Base-by-base conservation (phyloP, 2,888 invertebrate genomes). In the Ennomos erosarius region DNA sequence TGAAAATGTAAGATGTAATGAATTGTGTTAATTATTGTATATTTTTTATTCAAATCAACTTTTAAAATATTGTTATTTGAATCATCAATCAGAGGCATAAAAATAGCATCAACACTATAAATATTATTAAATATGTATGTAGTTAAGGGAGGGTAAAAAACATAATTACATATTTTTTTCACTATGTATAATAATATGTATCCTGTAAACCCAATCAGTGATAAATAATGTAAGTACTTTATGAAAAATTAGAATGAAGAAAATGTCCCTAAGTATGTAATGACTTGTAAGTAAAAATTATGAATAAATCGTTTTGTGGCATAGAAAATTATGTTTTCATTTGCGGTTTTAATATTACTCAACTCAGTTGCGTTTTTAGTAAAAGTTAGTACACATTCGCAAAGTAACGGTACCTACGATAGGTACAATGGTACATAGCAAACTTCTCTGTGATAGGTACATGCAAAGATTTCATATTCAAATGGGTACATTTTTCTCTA, bases 261-360 rank as follows among this genome's bases (percentile, higher is more conserved):
- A 51, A 50, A 55, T 55, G 42, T 55, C 59, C 59, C 46, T 59
- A 38, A 51, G 50, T 45, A 46, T 50, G 55, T 56, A 53, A 53
- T 40, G 36, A 46, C 43, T 55, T 56, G 49, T 67, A 63, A 56
- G 58, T 56, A 48, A 51, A 57, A 54, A 52, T 39, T 61, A 61
- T 55, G 47, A 79, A 76, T 79, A 80, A 79, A 81, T 76, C 74
- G 72, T 78, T 74, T 78, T 75, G 75, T 79, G 77, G 77, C 76
- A 76, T 64, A 59, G 56, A 54, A 40, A 13, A 33, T 43, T 9
- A 48, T 60, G 45, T 65, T 45, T 45, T 55, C 10, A 26, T 26
- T 26, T 26, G 6, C 6, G 26, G 26, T 26, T 26, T 26, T 4
- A 26, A 26, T 16, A 16, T 16, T 16, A 16, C 16, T 16, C 16